Evolutionary conservation across 2,888 invertebrate species (phyloP), one percentile per base, ranked within the genome.

Genomic region (Ptychoptera contaminata): DNA sequence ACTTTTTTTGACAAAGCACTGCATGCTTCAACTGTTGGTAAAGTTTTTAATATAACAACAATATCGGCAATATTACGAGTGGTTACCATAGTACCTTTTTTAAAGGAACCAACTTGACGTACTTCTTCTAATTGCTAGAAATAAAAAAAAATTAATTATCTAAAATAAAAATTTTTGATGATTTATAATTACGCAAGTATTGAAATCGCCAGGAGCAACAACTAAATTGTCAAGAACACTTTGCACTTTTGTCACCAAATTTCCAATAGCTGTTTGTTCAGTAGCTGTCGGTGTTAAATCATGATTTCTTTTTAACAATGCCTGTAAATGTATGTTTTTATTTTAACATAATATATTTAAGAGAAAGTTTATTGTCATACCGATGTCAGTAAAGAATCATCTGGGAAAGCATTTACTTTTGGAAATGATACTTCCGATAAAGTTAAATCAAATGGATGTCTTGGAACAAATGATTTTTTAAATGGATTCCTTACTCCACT

Each of bases 61-160:
- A 97, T 83, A 57, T 97, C 96, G 0, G 96, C 97, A 0, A 92
- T 82, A 62, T 92, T 94, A 64, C 88, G 87, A 2, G 93, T 92
- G 0, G 87, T 82, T 60, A 96, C 78, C 85, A 97, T 93, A 0
- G 97, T 97, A 2, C 96, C 94, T 59, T 97, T 96, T 65, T 97
- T 97, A 65, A 91, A 96, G 0, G 96, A 92, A 0, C 97, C 97
- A 8, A 98, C 96, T 67, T 93, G 93, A 1, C 94, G 76, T 0
- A 94, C 92, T 66, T 96, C 96, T 59, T 91, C 90, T 41, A 91
- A 69, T 77, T 87, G 84, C 84, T 86, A 35, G 53, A 12, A 63
- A 42, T 37, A 42, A 30, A n/a, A n/a, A n/a, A n/a, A n/a, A 61
- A 8, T n/a, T 7, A n/a, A 10, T 11, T 23, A 9, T 16, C 12